Evolutionary conservation across 2,888 invertebrate genomes (phyloP), one percentile per base, ranked within the genome.

Genomic region (Doris montereyensis): DNA sequence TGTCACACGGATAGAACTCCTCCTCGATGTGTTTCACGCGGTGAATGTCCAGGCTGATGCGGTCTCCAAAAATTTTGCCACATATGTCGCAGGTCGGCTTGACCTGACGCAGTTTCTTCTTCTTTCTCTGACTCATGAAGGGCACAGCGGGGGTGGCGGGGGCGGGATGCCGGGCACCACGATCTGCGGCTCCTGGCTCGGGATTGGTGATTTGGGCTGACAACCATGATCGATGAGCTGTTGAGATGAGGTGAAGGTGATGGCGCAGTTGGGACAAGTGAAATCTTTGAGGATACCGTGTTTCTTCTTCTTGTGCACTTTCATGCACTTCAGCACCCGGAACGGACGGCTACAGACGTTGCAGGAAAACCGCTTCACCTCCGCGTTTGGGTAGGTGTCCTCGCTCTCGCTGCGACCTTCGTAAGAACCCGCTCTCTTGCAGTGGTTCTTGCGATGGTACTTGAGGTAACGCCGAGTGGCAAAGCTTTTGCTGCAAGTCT

Each of bases 11-110:
- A 41, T 79, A 79, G 21, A 79, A 26, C 32, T 79, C 79, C 21
- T 79, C 79, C 35, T 79, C 79, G n/a, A 79, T 79, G 68, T 79
- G 79, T 30, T 79, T 79, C 60, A 79, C 79, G 1, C 79, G 70
- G 58, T 79, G 79, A n/a, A 79, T 79, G 30, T 79, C 79, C 62
- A 79, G 71, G 34, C 79, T 79, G 62, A 79, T 79, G 10, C 79
- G 26, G 24, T 79, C 79, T 8, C 75, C 68, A 68, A 79, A 79
- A 21, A 70, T 71, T 24, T 79, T 79, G 4, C 79, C 79, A 28
- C 79, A 79, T 28, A 79, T 79, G 72, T 79, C 79, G 30, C 79
- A 79, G 4, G 62, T 35, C 26, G 79, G 79, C 62, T 71, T 76
- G 0, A 76, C 79, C 10, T 79, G 76, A 32, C 70, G 68, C n/a